phyloP scores from a whole-genome alignment of 2,113 vertebrate species.

The Catharus minimus region DNA sequence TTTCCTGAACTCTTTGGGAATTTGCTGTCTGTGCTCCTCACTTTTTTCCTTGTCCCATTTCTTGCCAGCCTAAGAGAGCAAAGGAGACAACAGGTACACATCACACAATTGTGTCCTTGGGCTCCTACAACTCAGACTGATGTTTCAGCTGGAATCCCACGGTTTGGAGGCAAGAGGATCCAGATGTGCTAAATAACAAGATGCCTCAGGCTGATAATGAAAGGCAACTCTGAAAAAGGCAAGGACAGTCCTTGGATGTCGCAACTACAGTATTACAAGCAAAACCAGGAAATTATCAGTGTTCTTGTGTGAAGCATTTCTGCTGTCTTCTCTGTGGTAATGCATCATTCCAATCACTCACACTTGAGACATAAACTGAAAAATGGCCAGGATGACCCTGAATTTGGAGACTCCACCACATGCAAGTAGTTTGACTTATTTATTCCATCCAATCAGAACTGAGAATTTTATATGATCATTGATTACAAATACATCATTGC shows the following conservation, averaged over 20 bases:
- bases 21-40: neutral
- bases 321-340: neutral
- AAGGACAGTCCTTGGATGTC: neutral
- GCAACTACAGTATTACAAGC: neutral
- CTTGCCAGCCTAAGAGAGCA: neutral
- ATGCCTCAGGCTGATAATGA: neutral
- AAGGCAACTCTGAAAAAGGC: neutral
- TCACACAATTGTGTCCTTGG: accelerated
- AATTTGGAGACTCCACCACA: neutral
- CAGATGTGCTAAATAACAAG: neutral
- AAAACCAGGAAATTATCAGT: neutral
- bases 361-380: neutral
- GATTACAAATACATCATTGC: neutral
- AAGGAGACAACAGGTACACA: neutral
- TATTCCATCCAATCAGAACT: neutral
- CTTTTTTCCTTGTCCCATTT: neutral
- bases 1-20: neutral
- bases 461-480: neutral
- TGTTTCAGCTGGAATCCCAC: neutral
- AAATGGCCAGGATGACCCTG: neutral
- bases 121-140: neutral
- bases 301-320: neutral
- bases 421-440: neutral
- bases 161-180: neutral
- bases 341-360: neutral